Conservation (phyloP, 2,797 vertebrate genomes). For the Leuciscus waleckii region DNA sequence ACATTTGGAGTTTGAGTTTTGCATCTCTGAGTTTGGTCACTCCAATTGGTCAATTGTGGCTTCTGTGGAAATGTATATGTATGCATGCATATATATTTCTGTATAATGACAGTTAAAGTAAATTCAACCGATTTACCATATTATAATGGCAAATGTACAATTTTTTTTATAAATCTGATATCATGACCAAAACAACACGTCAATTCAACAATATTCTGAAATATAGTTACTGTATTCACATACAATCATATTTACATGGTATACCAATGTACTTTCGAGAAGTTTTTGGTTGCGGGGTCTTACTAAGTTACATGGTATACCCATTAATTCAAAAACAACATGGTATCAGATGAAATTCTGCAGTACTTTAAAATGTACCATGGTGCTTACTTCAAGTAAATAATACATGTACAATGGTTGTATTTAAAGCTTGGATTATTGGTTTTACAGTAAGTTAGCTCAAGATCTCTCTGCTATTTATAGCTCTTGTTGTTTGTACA, state of each 20-base stretch:
- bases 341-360: neutral
- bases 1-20: neutral
- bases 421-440: neutral
- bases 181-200: neutral
- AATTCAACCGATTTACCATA: neutral
- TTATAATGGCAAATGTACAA: neutral
- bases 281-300: neutral
- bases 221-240: neutral
- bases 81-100: neutral
- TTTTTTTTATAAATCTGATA: neutral
- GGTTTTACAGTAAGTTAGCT: neutral
- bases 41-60: neutral
- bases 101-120: neutral
- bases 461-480: neutral
- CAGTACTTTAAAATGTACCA: neutral
- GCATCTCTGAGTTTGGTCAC: neutral
- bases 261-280: too few species aligned
- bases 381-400: neutral
- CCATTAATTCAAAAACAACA: neutral
- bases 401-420: neutral
- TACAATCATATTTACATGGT: neutral
- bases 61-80: neutral
- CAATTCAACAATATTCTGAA: neutral
- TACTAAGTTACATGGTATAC: neutral
- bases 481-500: slow-evolving; percentile 25